A percentile compares a stretch with the other conserved stretches of the same genome.
These are phyloP conservation scores for Stomatorhinus ivindoensis DNA, from an alignment of 2,113 vertebrate species.

Conservation along the genomic window DNA sequence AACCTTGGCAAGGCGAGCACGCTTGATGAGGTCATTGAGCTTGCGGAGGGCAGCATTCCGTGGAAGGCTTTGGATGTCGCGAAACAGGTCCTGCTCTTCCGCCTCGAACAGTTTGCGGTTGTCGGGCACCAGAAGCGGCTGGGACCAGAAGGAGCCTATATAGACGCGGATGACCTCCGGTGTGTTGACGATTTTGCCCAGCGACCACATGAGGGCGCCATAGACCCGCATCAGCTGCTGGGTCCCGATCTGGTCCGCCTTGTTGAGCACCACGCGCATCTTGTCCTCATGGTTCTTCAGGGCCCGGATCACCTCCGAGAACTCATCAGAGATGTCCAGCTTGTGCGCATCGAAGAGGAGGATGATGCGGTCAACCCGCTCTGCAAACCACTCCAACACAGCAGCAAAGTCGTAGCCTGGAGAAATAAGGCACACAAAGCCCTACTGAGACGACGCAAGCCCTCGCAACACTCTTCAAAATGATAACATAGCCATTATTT, in stretches of 20 bases:
- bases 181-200: conserved; percentile 73
- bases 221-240: conserved; percentile 76
- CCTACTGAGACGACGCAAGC: not conserved
- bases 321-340: conserved; percentile 62
- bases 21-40: conserved; percentile 72
- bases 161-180: conserved; percentile 70
- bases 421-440: not conserved
- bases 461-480: not conserved
- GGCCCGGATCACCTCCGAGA: conserved; percentile 70
- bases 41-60: conserved; percentile 67
- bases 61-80: conserved; percentile 69
- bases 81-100: conserved; percentile 69
- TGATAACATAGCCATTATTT: not conserved
- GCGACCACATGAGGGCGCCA: conserved; percentile 73
- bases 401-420: conserved; percentile 48
- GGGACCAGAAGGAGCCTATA: conserved; percentile 73
- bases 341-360: conserved; percentile 63
- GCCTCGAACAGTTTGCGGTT: conserved; percentile 68
- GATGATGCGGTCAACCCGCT: conserved; percentile 72
- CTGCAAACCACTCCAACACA: conserved; percentile 68
- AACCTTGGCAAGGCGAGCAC: conserved; percentile 69
- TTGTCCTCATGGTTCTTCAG: conserved; percentile 70
- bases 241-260: conserved; percentile 70
- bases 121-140: conserved; percentile 60
- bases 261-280: conserved; percentile 50